These are phyloP conservation scores for Perithous albicinctus DNA, from an alignment of 2,888 invertebrate genomes.

Conservation along the genomic window DNA sequence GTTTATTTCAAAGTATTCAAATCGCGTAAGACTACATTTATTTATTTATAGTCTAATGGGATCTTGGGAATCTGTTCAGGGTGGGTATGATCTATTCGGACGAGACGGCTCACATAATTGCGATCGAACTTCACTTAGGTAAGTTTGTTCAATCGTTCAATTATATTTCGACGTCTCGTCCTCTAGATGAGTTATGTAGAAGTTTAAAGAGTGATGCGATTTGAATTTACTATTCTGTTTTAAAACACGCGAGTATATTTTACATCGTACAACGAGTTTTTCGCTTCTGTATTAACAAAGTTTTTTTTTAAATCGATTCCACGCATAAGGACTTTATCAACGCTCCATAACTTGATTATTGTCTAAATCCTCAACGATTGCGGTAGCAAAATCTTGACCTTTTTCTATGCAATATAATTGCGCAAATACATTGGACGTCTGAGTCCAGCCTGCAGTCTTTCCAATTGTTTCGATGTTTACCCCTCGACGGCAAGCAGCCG, in stretches of 20 bases:
- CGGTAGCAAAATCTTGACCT: background rate
- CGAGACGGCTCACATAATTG: constrained; percentile 19
- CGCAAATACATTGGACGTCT: constrained; percentile 22
- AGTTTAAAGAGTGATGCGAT: constrained; percentile 18
- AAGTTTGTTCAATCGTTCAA: too few relatives aligned
- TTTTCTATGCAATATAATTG: constrained; percentile 32
- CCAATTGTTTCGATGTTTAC: constrained; percentile 28
- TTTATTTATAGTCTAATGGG: too few relatives aligned
- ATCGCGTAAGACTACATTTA: too few relatives aligned
- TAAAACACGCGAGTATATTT: background rate
- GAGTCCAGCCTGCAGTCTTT: constrained; percentile 25
- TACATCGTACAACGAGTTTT: background rate
- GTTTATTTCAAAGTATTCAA: too few relatives aligned
- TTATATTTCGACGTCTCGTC: constrained; percentile 49
- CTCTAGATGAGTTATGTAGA: constrained; percentile 43
- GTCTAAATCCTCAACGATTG: background rate
- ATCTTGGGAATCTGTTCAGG: background rate
- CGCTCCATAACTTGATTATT: background rate
- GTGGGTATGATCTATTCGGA: constrained; percentile 14
- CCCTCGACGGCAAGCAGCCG: background rate
- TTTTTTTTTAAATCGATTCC: too few relatives aligned
- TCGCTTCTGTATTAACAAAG: background rate
- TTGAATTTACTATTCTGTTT: background rate
- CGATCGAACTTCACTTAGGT: too few relatives aligned
- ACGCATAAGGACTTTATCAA: too few relatives aligned